Evolutionary conservation across 1,140 invertebrate species (phyloP).

Genomic region (Dufourea novaeangliae): DNA sequence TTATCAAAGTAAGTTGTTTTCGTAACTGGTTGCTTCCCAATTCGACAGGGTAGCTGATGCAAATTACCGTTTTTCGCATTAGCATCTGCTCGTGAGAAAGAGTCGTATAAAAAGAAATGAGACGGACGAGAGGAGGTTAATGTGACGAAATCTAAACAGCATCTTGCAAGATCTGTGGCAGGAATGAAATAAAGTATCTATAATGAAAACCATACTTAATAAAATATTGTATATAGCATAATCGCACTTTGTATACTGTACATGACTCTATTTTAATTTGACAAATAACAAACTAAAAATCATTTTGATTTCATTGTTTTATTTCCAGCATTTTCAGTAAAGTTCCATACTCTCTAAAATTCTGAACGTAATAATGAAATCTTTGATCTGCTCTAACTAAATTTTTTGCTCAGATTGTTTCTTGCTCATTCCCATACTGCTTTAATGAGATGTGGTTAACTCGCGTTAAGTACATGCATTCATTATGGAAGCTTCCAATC

Average conservation of each 20-base stretch:
- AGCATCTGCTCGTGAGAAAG: constrained; percentile 14
- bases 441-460: no score
- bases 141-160: background rate
- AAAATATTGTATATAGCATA: no score
- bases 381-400: no score
- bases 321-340: background rate
- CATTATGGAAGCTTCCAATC: no score
- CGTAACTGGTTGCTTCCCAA: constrained; percentile 59
- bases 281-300: background rate
- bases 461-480: no score
- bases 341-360: no score
- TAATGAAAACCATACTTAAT: background rate
- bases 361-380: background rate
- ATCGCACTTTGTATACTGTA: background rate
- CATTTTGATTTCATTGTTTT: background rate
- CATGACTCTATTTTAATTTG: background rate
- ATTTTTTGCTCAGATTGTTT: no score
- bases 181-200: background rate
- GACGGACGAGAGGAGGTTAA: constrained; percentile 21
- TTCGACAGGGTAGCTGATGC: constrained; percentile 53
- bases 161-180: background rate
- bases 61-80: constrained; percentile 61
- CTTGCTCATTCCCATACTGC: no score
- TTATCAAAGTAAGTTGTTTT: constrained; percentile 44
- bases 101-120: background rate